Evolutionary conservation across 2,113 vertebrate genomes (phyloP).

Genomic region (Desmodus rotundus): DNA sequence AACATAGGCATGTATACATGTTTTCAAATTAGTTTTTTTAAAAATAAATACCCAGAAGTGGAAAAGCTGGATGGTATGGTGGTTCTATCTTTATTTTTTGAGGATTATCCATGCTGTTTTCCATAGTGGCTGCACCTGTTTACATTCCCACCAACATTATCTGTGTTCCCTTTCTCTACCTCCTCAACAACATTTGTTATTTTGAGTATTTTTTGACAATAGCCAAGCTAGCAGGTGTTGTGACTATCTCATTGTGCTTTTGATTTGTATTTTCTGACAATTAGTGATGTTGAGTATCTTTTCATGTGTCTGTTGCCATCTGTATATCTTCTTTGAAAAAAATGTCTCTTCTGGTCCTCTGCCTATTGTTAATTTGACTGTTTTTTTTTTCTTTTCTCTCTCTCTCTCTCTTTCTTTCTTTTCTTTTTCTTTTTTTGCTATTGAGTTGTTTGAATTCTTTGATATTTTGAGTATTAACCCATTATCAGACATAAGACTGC

Average conservation of each 20-base stretch:
- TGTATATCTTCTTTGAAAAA: too few relatives aligned
- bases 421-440: not conserved
- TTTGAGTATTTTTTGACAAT: not conserved
- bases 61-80: not conserved
- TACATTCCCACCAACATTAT: too few relatives aligned
- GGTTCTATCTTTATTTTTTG: not conserved
- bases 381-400: too few relatives aligned
- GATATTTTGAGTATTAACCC: not conserved
- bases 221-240: not conserved
- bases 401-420: too few relatives aligned
- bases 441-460: not conserved
- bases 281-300: too few relatives aligned
- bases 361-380: not conserved
- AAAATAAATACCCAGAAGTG: not conserved
- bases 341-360: too few relatives aligned
- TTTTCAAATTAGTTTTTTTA: not conserved
- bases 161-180: not conserved
- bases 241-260: not conserved
- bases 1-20: not conserved
- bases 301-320: too few relatives aligned
- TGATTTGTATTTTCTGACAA: not conserved
- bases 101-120: too few relatives aligned
- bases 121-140: not conserved
- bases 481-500: not conserved
- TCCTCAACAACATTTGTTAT: not conserved